Evolutionary conservation across 2,113 vertebrate genomes (phyloP).

Genomic region (Holacanthus passer): DNA sequence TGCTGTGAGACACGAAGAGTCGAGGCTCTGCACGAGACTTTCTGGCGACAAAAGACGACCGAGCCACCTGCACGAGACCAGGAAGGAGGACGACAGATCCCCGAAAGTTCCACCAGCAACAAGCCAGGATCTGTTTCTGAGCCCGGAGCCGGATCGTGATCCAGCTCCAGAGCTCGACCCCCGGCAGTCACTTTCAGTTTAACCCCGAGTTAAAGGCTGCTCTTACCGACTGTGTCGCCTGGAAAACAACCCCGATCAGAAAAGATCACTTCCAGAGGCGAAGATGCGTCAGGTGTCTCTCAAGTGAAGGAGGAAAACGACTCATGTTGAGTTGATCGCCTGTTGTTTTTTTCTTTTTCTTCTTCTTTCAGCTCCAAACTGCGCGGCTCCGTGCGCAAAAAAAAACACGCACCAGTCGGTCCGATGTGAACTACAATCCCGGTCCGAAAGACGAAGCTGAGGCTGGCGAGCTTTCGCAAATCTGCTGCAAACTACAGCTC

Average conservation of each 20-base stretch:
- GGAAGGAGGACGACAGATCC: not conserved
- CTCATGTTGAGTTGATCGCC: slow-evolving; percentile 73
- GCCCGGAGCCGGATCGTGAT: too few species aligned
- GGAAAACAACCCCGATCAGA: not conserved
- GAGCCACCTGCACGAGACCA: slow-evolving; percentile 40
- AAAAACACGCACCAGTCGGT: not conserved
- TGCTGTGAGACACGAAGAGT: slow-evolving; percentile 45
- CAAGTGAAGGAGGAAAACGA: slow-evolving; percentile 74
- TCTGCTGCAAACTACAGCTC: slow-evolving; percentile 70
- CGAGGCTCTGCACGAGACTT: not conserved
- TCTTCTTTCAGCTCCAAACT: slow-evolving; percentile 42
- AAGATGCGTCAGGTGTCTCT: slow-evolving; percentile 78
- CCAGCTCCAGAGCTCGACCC: too few species aligned
- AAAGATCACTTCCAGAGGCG: slow-evolving; percentile 48
- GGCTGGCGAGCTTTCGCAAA: not conserved
- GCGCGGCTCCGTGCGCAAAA: slow-evolving; percentile 49
- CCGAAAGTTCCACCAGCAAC: slow-evolving; percentile 32
- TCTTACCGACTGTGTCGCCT: slow-evolving; percentile 50
- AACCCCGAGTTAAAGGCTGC: slow-evolving; percentile 19
- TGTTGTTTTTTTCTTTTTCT: not conserved
- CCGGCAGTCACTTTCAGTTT: slow-evolving; percentile 74
- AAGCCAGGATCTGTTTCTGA: not conserved
- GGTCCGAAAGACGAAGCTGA: not conserved
- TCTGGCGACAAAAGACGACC: not conserved
- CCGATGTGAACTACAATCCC: not conserved